These are phyloP conservation scores for Agrilus planipennis DNA, from an alignment of 1,140 invertebrate species.

Conservation along the genomic window DNA sequence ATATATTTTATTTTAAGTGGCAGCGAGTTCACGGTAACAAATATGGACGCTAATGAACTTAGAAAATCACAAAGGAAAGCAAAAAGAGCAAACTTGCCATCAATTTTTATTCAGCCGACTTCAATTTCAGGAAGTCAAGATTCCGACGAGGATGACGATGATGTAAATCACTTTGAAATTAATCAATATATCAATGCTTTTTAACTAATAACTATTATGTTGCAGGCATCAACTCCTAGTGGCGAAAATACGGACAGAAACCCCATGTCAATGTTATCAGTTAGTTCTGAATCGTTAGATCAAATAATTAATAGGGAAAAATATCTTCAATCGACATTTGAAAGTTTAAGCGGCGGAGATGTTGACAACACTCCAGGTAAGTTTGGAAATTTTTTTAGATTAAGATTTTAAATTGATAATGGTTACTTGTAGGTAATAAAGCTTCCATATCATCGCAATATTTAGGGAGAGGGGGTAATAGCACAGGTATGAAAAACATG, in stretches of 20 bases:
- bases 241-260: slow-evolving; percentile 58
- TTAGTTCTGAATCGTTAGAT: slow-evolving; percentile 66
- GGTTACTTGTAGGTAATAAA: slow-evolving; percentile 20
- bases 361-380: slow-evolving; percentile 32
- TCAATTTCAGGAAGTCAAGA: slow-evolving; percentile 60
- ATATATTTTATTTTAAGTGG: slow-evolving; percentile 20
- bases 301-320: slow-evolving; percentile 54
- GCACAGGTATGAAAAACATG: slow-evolving; percentile 33
- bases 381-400: slow-evolving; percentile 9
- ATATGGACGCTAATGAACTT: slow-evolving; percentile 74
- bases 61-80: slow-evolving; percentile 61
- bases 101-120: slow-evolving; percentile 35
- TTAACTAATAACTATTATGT: slow-evolving; percentile 1
- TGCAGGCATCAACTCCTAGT: slow-evolving; percentile 54
- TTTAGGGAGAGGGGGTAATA: slow-evolving; percentile 31
- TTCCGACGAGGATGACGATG: slow-evolving; percentile 66
- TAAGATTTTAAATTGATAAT: not conserved
- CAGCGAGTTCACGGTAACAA: slow-evolving; percentile 75
- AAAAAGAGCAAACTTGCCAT: slow-evolving; percentile 20
- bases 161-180: slow-evolving; percentile 29
- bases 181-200: slow-evolving; percentile 2
- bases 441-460: slow-evolving; percentile 28
- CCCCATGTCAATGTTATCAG: slow-evolving; percentile 47
- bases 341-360: slow-evolving; percentile 57
- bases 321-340: slow-evolving; percentile 66